phyloP scores from a whole-genome alignment of 2,113 vertebrate species.

The Piprites chloris region DNA sequence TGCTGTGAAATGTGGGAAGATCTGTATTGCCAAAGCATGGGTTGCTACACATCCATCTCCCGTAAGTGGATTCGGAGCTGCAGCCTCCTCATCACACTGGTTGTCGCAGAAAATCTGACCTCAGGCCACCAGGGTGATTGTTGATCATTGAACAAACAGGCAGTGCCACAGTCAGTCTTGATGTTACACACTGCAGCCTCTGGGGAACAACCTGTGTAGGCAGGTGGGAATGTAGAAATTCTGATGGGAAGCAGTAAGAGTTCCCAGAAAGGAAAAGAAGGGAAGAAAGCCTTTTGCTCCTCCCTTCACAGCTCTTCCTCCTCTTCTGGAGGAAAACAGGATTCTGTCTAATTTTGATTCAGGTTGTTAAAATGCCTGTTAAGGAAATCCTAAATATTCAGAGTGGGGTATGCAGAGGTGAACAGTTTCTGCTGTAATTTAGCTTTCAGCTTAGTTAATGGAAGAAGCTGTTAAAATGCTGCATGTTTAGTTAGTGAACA shows the following conservation, averaged over 20 bases:
- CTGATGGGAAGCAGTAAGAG: not conserved
- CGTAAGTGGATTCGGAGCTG: not conserved
- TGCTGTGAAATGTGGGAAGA: not conserved
- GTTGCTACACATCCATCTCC: not conserved
- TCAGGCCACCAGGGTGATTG: fast-evolving
- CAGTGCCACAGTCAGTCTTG: not conserved
- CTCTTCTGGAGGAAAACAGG: not conserved
- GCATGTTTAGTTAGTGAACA: not conserved
- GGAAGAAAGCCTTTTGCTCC: not conserved
- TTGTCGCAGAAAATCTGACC: not conserved
- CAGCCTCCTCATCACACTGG: not conserved
- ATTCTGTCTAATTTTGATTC: not conserved
- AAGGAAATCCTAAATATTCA: not conserved
- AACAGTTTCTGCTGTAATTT: not conserved
- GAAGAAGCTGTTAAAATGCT: not conserved
- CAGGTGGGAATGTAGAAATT: not conserved
- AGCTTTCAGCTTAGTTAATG: not conserved
- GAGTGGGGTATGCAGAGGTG: not conserved
- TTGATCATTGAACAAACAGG: not conserved
- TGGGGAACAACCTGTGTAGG: not conserved
- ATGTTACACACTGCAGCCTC: not conserved
- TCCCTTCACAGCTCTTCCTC: not conserved
- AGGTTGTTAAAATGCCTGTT: not conserved
- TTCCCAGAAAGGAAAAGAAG: not conserved
- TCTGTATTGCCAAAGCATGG: not conserved